Conservation (phyloP, 2,113 vertebrate genomes). For the Lophius piscatorius region DNA sequence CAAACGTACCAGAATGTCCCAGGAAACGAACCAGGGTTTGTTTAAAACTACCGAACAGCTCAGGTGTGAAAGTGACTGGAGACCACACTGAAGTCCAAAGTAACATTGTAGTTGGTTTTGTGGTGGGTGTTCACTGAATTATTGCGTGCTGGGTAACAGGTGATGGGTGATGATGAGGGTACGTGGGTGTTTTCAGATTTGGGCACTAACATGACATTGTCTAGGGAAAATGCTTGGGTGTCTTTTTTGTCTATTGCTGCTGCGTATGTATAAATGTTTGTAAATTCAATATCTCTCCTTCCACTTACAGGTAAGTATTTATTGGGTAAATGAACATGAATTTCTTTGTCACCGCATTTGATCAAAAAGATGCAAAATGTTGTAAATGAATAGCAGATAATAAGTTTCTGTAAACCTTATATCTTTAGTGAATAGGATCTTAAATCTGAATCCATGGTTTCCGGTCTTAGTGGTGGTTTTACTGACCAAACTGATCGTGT, state of each 20-base stretch:
- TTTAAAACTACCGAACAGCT: no score
- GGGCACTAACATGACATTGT: constrained; percentile 54
- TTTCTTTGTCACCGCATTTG: background rate
- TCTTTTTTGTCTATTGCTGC: constrained; percentile 26
- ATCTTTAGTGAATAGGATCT: background rate
- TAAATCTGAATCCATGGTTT: background rate
- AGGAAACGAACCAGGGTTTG: no score
- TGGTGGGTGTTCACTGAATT: constrained; percentile 30
- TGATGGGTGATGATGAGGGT: constrained; percentile 57
- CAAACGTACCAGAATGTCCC: no score
- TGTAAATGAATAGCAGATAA: constrained; percentile 10
- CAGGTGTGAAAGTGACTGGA: no score
- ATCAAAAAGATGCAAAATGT: background rate
- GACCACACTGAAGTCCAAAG: background rate
- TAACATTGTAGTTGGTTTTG: background rate
- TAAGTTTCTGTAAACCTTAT: background rate
- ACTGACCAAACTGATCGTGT: background rate
- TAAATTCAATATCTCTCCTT: constrained; percentile 14
- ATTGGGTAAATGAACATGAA: constrained; percentile 1
- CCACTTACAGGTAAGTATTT: constrained; percentile 29
- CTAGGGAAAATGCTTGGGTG: constrained; percentile 56
- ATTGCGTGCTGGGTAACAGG: constrained; percentile 51
- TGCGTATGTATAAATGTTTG: constrained; percentile 28
- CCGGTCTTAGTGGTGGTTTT: background rate
- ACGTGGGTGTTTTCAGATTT: constrained; percentile 40